A percentile compares a stretch with the other conserved stretches of the same genome.
Conservation (phyloP, 2,113 vertebrate species). For the Emydura subglobosa region DNA sequence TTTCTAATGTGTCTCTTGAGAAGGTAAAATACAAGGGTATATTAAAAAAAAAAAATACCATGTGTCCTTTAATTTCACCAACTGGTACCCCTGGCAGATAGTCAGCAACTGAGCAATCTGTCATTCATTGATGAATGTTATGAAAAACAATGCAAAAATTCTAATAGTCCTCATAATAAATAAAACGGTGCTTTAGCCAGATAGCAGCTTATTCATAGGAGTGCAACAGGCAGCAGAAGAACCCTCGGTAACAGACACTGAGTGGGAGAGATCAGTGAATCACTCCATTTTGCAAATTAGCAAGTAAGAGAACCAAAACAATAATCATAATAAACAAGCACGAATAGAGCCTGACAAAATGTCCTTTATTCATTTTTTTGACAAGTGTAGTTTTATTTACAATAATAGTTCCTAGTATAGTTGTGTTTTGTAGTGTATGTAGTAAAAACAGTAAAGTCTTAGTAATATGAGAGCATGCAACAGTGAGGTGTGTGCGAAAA, state of each 20-base stretch:
- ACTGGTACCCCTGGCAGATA: not conserved
- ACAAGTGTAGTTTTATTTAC: not conserved
- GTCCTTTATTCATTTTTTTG: not conserved
- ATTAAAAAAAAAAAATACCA: not conserved
- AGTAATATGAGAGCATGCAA: not conserved
- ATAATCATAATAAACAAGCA: not conserved
- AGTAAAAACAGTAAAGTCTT: not conserved
- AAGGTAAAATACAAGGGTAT: not conserved
- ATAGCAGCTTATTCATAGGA: not conserved
- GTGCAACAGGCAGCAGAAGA: not conserved
- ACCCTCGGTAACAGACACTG: not conserved
- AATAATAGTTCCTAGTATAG: fast-evolving
- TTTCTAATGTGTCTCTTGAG: not conserved
- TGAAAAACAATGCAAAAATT: not conserved
- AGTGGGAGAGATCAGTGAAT: constrained; percentile 21
- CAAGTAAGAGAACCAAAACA: not conserved
- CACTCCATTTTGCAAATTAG: not conserved
- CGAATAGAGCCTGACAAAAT: not conserved
- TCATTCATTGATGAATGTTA: not conserved
- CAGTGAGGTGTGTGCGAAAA: not conserved
- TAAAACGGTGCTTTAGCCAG: fast-evolving
- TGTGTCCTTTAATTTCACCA: not conserved
- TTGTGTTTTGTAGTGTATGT: not conserved
- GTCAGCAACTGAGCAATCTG: not conserved
- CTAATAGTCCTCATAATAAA: not conserved